phyloP scores from a whole-genome alignment of 2,113 vertebrate species.

The Fulmarus glacialis region DNA sequence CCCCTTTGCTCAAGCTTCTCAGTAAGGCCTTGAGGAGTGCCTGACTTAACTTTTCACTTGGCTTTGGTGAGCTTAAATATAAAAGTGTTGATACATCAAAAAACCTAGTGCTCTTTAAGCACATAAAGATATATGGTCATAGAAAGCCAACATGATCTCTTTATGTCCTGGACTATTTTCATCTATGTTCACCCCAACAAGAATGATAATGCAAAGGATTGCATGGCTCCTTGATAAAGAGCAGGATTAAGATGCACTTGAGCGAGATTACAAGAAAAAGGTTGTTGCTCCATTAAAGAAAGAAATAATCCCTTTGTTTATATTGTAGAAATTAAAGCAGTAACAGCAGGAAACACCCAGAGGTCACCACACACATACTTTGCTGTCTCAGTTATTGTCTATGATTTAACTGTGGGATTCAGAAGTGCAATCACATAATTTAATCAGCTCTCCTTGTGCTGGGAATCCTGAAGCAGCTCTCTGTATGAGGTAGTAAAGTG shows the following conservation, averaged over 20 bases:
- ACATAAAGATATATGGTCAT: background rate
- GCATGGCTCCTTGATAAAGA: background rate
- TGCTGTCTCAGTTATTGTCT: background rate
- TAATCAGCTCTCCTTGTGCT: background rate
- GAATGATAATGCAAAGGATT: background rate
- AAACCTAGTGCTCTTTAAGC: background rate
- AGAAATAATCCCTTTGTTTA: slow-evolving; percentile 22
- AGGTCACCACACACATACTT: background rate
- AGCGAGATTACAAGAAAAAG: background rate
- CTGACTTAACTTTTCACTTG: background rate
- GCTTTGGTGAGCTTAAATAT: background rate
- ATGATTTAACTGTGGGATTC: background rate
- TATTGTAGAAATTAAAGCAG: background rate
- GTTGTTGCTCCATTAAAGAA: background rate
- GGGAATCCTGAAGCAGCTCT: background rate
- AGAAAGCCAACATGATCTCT: background rate
- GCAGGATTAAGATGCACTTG: slow-evolving; percentile 26
- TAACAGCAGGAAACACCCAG: background rate
- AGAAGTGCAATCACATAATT: background rate
- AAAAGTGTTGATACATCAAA: background rate
- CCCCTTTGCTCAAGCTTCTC: background rate
- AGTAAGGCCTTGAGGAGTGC: background rate
- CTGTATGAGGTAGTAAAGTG: background rate
- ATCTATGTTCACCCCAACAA: background rate
- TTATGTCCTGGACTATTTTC: background rate